These are phyloP conservation scores for Gambusia affinis DNA, from an alignment of 2,113 vertebrate species.

Conservation along the genomic window DNA sequence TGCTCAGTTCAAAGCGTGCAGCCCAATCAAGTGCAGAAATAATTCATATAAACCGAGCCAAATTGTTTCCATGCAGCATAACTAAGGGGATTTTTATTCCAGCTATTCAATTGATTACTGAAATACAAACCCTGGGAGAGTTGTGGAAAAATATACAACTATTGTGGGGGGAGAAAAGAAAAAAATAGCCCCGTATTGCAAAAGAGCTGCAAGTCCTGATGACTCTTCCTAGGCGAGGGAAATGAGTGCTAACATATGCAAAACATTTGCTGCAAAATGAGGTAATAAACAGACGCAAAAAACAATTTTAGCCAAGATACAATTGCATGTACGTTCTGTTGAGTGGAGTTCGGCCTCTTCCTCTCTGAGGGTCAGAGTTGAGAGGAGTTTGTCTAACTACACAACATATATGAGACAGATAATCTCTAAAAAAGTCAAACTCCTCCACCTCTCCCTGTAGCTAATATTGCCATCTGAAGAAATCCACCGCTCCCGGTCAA, in stretches of 20 bases:
- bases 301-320: constrained; percentile 23
- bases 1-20: not conserved
- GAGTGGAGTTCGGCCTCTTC: constrained; percentile 5
- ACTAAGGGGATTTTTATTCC: not conserved
- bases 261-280: constrained; percentile 42
- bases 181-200: constrained; percentile 34
- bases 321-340: constrained; percentile 16
- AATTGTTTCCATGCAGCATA: constrained; percentile 3
- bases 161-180: constrained; percentile 3
- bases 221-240: constrained; percentile 49
- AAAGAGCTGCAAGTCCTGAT: constrained; percentile 40
- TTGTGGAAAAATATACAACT: constrained; percentile 21
- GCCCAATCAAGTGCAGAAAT: not conserved
- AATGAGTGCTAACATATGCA: constrained; percentile 43
- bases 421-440: too few species aligned
- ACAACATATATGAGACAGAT: not conserved
- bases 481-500: too few species aligned
- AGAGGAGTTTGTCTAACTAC: constrained; percentile 32
- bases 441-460: too few species aligned
- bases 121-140: constrained; percentile 23
- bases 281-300: constrained; percentile 34
- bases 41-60: not conserved
- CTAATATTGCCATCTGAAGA: too few species aligned
- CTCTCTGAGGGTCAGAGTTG: constrained; percentile 11
- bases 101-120: constrained; percentile 14